These are phyloP conservation scores for Nesospiza acunhae DNA, from an alignment of 2,113 vertebrate species.

Conservation along the genomic window DNA sequence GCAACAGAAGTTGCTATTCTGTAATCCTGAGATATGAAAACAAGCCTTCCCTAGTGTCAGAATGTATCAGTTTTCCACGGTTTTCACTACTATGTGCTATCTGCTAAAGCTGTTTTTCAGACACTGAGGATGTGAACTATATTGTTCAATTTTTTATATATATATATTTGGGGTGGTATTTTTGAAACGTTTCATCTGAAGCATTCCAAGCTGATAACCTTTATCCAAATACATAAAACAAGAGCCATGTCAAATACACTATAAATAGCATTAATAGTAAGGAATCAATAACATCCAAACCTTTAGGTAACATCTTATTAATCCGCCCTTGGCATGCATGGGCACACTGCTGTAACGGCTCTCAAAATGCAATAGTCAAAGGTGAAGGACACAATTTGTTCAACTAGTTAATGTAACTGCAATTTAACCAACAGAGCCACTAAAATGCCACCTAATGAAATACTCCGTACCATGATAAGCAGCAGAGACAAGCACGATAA, in stretches of 20 bases:
- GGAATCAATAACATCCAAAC: slow-evolving; percentile 57
- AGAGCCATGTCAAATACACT: background rate
- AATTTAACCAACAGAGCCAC: slow-evolving; percentile 31
- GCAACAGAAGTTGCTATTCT: background rate
- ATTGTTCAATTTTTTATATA: background rate
- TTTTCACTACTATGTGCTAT: background rate
- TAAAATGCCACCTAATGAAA: slow-evolving; percentile 46
- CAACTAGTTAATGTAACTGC: slow-evolving; percentile 47
- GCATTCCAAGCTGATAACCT: slow-evolving; percentile 13
- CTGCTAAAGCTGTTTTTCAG: background rate
- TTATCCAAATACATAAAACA: slow-evolving; percentile 33
- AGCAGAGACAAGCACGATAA: background rate
- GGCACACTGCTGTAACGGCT: slow-evolving; percentile 10
- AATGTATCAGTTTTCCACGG: background rate
- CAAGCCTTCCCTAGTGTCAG: background rate
- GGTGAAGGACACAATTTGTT: slow-evolving; percentile 46
- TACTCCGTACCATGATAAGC: background rate
- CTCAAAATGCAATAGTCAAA: background rate
- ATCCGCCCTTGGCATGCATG: slow-evolving; percentile 7
- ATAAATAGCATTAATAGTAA: slow-evolving; percentile 55
- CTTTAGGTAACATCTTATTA: slow-evolving; percentile 51
- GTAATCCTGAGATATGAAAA: slow-evolving; percentile 31
- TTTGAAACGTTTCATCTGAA: background rate
- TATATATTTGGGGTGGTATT: background rate
- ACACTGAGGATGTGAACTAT: background rate